Evolutionary conservation across 2,888 invertebrate genomes (phyloP).

Genomic region (Apamea epomidion): DNA sequence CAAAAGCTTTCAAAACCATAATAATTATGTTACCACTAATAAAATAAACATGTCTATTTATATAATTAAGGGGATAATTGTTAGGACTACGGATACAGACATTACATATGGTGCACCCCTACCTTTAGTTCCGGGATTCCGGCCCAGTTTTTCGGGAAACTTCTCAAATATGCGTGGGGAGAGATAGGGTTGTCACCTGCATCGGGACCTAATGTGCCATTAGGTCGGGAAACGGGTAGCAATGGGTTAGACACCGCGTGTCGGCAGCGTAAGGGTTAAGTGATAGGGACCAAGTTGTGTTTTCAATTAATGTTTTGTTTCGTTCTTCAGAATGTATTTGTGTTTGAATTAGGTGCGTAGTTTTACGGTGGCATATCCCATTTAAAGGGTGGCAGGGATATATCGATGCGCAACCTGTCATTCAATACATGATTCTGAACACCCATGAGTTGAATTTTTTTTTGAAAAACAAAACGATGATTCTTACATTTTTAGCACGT

Average conservation of each 20-base stretch:
- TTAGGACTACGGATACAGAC: slow-evolving; percentile 17
- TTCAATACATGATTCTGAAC: no score
- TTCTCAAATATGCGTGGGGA: slow-evolving; percentile 82
- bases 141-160: slow-evolving; percentile 73
- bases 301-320: slow-evolving; percentile 70
- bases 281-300: slow-evolving; percentile 63
- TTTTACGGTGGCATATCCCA: slow-evolving; percentile 6
- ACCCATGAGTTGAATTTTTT: no score
- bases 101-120: slow-evolving; percentile 65
- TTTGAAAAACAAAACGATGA: no score
- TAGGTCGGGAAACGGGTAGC: slow-evolving; percentile 80
- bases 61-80: slow-evolving; percentile 44
- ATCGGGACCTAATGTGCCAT: slow-evolving; percentile 86
- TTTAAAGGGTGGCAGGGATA: not conserved
- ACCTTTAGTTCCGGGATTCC: slow-evolving; percentile 50
- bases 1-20: slow-evolving; percentile 42
- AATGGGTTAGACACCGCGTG: slow-evolving; percentile 62
- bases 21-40: slow-evolving; percentile 44
- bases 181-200: slow-evolving; percentile 87
- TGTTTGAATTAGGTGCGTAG: slow-evolving; percentile 26
- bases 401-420: not conserved
- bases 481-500: no score
- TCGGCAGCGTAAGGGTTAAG: slow-evolving; percentile 66
- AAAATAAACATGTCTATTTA: slow-evolving; percentile 51
- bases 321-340: slow-evolving; percentile 57